These are phyloP conservation scores for Syrmaticus mikado DNA, from an alignment of 2,113 vertebrate genomes.

Conservation along the genomic window DNA sequence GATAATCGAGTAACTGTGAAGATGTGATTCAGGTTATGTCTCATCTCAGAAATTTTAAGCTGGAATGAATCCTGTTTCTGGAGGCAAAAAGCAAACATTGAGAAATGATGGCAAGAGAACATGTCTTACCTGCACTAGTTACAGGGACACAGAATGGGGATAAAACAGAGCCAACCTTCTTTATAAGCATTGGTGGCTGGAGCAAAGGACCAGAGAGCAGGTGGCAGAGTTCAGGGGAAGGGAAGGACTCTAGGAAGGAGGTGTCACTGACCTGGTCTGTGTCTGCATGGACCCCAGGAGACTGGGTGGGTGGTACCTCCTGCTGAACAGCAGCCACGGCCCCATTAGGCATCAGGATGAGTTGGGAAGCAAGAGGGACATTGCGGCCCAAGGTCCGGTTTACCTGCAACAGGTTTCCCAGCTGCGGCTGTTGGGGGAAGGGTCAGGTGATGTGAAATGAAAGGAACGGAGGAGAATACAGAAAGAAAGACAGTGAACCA, in stretches of 20 bases:
- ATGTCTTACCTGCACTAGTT: neutral
- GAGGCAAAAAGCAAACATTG: neutral
- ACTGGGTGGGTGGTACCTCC: slow-evolving; percentile 84
- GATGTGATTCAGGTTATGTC: neutral
- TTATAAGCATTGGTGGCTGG: neutral
- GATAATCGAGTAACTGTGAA: neutral
- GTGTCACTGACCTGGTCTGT: slow-evolving; percentile 89
- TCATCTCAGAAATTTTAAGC: neutral
- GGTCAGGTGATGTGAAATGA: slow-evolving; percentile 25
- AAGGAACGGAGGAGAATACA: slow-evolving; percentile 39
- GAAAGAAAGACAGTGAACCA: slow-evolving; percentile 64
- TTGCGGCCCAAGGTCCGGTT: slow-evolving; percentile 85
- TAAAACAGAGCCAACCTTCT: neutral
- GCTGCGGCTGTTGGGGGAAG: slow-evolving; percentile 81
- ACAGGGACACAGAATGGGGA: neutral
- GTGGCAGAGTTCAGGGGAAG: neutral
- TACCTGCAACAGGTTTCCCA: slow-evolving; percentile 86
- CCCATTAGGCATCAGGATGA: slow-evolving; percentile 98
- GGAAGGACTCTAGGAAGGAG: neutral
- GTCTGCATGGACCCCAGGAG: slow-evolving; percentile 86
- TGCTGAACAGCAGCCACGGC: slow-evolving; percentile 93
- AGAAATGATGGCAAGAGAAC: neutral
- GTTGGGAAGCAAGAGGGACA: slow-evolving; percentile 92
- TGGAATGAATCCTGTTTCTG: neutral
- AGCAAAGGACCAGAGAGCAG: neutral